Evolutionary conservation across 2,797 vertebrate species (phyloP), one percentile per base, ranked within the genome.

Genomic region (Enteromius treurensis): DNA sequence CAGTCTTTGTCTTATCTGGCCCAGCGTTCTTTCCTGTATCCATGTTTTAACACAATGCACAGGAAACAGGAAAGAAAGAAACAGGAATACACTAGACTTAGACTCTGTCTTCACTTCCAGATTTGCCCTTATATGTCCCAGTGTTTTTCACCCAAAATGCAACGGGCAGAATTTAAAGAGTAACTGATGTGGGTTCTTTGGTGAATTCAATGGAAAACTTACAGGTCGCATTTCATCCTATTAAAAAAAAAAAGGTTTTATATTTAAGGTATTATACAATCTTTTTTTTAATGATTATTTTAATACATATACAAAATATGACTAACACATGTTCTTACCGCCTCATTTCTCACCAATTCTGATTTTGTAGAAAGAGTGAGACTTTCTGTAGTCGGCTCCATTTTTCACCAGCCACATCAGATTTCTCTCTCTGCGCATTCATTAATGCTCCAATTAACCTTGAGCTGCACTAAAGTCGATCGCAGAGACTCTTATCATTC

Each of bases 21-120:
- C 77, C 93, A 94, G 92, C 89, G 90, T 89, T 91, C 90, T 92
- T 95, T 95, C 94, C 94, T 94, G 87, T 78, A 88, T 69, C 70
- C 84, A 51, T 85, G 64, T 77, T 69, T 88, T 82, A 51, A 76
- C 87, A 93, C 92, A 94, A 93, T 91, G 79, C 86, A 90, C 40
- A 93, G 94, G 93, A 94, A 92, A 88, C 74, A 29, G 73, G 71
- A 65, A 65, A 68, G 40, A 65, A 40, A 80, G 68, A 40, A 77
- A 85, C 65, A 82, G 78, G 81, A 82, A 87, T 17, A 67, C 64
- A 37, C 45, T 47, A 21, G 58, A 6, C 32, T 79, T 70, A 70
- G 55, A 34, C 19, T 51, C 17, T 11, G 23, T 78, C 9, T 62
- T 75, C 58, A 40, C 55, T 76, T 79, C 23, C 2, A 79, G 75